A percentile compares a stretch with the other conserved stretches of the same genome.
These are phyloP conservation scores for Rhea pennata DNA, from an alignment of 2,113 vertebrate genomes.

Conservation along the genomic window DNA sequence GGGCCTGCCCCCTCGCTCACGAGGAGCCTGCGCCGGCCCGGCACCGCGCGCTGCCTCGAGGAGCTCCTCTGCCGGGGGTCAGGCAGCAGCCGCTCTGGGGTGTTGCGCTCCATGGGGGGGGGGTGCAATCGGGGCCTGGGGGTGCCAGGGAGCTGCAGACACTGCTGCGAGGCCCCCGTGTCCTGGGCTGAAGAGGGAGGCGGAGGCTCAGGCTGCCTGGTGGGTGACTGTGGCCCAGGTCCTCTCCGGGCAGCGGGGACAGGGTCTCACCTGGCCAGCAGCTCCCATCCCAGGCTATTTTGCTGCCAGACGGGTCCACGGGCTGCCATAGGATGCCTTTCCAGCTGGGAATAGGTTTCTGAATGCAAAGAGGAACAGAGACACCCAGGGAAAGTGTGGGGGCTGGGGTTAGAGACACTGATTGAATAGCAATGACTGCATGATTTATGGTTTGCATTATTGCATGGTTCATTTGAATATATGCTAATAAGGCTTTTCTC, in stretches of 20 bases:
- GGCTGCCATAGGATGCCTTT: not conserved
- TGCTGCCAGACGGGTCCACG: not conserved
- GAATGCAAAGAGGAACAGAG: not conserved
- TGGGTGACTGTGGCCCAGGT: not conserved
- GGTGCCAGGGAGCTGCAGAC: not conserved
- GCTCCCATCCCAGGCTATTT: not conserved
- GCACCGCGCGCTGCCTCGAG: not conserved
- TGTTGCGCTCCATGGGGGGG: no score
- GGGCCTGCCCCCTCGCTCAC: not conserved
- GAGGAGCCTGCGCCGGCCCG: not conserved
- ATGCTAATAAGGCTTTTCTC: constrained; percentile 63
- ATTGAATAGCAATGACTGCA: constrained; percentile 46
- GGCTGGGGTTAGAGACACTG: constrained; percentile 49
- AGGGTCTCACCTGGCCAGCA: not conserved
- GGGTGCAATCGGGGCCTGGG: not conserved
- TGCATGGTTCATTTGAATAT: constrained; percentile 68
- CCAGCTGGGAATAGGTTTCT: not conserved
- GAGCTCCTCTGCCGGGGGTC: not conserved
- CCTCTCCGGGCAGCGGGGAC: not conserved
- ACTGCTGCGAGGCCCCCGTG: not conserved
- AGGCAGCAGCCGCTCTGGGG: no score
- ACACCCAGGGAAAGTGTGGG: not conserved
- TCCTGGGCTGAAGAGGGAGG: not conserved
- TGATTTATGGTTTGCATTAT: constrained; percentile 69
- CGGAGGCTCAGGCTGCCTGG: not conserved